A percentile compares a stretch with the other conserved stretches of the same genome.
phyloP scores from a whole-genome alignment of 2,888 invertebrate genomes.

The Netelia virgata region DNA sequence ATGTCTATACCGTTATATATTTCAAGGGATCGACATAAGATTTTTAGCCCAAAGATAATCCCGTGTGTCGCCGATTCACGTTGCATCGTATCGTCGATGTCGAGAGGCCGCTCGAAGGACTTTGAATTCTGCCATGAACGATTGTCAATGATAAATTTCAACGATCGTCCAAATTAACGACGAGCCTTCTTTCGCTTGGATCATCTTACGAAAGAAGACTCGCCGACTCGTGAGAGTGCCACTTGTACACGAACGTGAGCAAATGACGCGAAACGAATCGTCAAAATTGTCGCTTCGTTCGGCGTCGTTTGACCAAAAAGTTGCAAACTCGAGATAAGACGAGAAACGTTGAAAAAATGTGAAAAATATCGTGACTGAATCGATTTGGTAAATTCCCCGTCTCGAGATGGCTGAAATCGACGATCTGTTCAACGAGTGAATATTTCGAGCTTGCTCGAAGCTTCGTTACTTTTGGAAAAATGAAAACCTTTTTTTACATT shows the following conservation, averaged over 20 bases:
- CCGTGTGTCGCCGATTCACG: constrained; percentile 33
- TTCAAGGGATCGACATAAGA: constrained; percentile 48
- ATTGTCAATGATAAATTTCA: not conserved
- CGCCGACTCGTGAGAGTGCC: not conserved
- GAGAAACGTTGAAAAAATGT: not conserved
- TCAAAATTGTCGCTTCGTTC: constrained; percentile 45
- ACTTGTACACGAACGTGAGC: not conserved
- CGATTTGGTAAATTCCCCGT: constrained; percentile 12
- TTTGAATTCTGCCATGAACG: not conserved
- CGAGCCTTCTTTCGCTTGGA: constrained; percentile 1
- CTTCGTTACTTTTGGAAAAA: constrained; percentile 31
- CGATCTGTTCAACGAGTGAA: constrained; percentile 32
- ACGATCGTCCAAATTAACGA: not conserved
- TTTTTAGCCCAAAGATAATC: constrained; percentile 65
- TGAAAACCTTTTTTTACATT: constrained; percentile 32
- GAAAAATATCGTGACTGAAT: constrained; percentile 18
- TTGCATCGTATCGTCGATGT: not conserved
- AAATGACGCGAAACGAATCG: constrained; percentile 54
- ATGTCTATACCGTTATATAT: constrained; percentile 12
- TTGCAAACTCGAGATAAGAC: not conserved
- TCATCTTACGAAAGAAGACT: constrained; percentile 1
- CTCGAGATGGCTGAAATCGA: constrained; percentile 24
- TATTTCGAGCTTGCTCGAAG: not conserved
- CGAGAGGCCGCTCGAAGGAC: not conserved
- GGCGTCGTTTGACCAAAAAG: constrained; percentile 40